These are phyloP conservation scores for Lipophrys pholis DNA, from an alignment of 2,113 vertebrate genomes.

Conservation along the genomic window DNA sequence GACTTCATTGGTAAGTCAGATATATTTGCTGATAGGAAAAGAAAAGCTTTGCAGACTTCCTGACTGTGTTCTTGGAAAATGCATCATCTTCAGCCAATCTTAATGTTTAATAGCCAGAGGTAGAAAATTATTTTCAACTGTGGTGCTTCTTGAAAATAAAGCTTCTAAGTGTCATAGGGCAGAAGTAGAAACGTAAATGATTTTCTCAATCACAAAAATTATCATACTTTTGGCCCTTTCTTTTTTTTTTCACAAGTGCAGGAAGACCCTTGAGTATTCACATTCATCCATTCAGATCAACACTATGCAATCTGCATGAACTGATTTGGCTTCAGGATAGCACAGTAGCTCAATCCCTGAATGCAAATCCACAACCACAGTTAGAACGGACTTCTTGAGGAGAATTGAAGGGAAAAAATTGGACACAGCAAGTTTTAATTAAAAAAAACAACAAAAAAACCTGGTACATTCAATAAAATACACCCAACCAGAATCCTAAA, in stretches of 20 bases:
- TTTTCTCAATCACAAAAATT: too few relatives aligned
- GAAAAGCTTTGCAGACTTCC: slow-evolving; percentile 19
- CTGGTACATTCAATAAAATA: too few relatives aligned
- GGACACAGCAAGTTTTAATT: not conserved
- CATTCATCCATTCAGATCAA: not conserved
- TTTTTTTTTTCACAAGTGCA: too few relatives aligned
- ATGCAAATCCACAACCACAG: not conserved
- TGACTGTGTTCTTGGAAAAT: slow-evolving; percentile 11
- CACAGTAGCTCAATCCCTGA: slow-evolving; percentile 3
- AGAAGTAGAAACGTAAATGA: too few relatives aligned
- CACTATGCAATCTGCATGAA: not conserved
- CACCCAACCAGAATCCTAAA: too few relatives aligned
- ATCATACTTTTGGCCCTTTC: too few relatives aligned
- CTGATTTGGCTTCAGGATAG: not conserved
- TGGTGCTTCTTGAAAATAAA: not conserved
- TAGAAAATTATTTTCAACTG: slow-evolving; percentile 16
- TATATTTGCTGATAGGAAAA: slow-evolving; percentile 28
- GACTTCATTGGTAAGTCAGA: slow-evolving; percentile 19
- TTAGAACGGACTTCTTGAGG: not conserved
- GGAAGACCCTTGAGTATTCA: too few relatives aligned
- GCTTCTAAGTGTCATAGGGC: not conserved
- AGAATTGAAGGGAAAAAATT: not conserved
- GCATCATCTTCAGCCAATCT: slow-evolving; percentile 7
- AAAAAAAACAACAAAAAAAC: too few relatives aligned
- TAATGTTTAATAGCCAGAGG: not conserved